phyloP scores from a whole-genome alignment of 1,140 invertebrate species.

The Eueides isabella region DNA sequence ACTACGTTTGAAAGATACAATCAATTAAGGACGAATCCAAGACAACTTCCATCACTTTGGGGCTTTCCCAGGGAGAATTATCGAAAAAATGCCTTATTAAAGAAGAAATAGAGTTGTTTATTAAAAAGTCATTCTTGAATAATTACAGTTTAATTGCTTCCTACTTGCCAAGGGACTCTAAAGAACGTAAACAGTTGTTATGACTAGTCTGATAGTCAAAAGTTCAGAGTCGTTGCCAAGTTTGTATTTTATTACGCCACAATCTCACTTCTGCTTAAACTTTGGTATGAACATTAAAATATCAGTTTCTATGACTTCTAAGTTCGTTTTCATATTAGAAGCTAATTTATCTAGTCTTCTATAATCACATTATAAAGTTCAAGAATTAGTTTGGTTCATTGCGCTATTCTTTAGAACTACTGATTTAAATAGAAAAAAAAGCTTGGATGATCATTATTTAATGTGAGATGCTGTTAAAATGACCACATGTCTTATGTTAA shows the following conservation, averaged over 20 bases:
- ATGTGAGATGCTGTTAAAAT: too few species aligned
- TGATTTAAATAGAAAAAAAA: too few species aligned
- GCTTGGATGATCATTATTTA: too few species aligned
- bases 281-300: background rate
- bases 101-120: background rate
- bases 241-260: slow-evolving; percentile 28
- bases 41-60: slow-evolving; percentile 17
- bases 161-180: slow-evolving; percentile 25
- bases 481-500: too few species aligned
- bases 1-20: slow-evolving; percentile 25
- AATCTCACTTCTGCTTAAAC: slow-evolving; percentile 12
- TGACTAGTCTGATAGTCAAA: slow-evolving; percentile 24
- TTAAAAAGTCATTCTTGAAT: background rate
- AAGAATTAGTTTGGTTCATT: background rate
- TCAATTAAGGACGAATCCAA: slow-evolving; percentile 29
- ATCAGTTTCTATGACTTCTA: background rate
- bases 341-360: background rate
- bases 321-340: background rate
- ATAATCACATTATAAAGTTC: background rate
- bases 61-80: background rate
- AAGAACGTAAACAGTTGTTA: slow-evolving; percentile 28
- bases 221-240: slow-evolving; percentile 22
- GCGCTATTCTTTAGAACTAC: too few species aligned
- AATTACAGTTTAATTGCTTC: slow-evolving; percentile 29
- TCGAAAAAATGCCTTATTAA: background rate